phyloP scores from a whole-genome alignment of 23 tunicate species.

The Trididemnum nubilum region DNA sequence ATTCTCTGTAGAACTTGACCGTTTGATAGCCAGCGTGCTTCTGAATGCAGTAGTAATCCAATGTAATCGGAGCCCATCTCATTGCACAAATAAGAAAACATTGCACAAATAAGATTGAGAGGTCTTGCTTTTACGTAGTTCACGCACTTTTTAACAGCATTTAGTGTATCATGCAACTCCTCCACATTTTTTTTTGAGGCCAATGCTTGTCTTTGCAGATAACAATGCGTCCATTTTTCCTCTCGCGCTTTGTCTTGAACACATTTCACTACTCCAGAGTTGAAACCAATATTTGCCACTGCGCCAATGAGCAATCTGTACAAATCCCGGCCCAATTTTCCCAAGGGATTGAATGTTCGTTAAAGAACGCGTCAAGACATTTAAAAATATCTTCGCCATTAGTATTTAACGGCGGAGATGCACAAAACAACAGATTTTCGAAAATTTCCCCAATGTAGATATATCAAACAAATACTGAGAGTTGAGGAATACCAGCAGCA shows the following conservation, averaged over 20 bases:
- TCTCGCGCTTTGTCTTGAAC: constrained; percentile 23
- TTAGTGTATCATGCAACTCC: constrained; percentile 42
- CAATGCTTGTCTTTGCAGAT: constrained; percentile 51
- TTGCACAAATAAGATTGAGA: constrained; percentile 30
- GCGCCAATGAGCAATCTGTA: constrained; percentile 54
- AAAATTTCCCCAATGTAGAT: constrained; percentile 22
- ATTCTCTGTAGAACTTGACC: constrained; percentile 38
- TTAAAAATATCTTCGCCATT: constrained; percentile 52
- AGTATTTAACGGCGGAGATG: constrained; percentile 39
- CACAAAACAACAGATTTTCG: constrained; percentile 38
- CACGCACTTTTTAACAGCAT: constrained; percentile 42
- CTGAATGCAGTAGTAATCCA: constrained; percentile 30
- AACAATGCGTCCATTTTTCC: constrained; percentile 48
- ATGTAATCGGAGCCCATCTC: constrained; percentile 46
- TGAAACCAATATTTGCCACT: constrained; percentile 27
- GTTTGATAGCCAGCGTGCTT: constrained; percentile 42
- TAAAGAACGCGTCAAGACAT: constrained; percentile 30
- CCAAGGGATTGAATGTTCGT: constrained; percentile 24
- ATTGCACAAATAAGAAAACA: constrained; percentile 51
- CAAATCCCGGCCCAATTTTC: constrained; percentile 41
- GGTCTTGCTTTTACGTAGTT: constrained; percentile 54
- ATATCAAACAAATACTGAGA: constrained; percentile 43
- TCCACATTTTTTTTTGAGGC: constrained; percentile 38
- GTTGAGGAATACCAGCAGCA: constrained; percentile 45
- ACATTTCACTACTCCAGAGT: constrained; percentile 45